Evolutionary conservation across 2,888 invertebrate species (phyloP).

Genomic region (Stenodera caucasica): DNA sequence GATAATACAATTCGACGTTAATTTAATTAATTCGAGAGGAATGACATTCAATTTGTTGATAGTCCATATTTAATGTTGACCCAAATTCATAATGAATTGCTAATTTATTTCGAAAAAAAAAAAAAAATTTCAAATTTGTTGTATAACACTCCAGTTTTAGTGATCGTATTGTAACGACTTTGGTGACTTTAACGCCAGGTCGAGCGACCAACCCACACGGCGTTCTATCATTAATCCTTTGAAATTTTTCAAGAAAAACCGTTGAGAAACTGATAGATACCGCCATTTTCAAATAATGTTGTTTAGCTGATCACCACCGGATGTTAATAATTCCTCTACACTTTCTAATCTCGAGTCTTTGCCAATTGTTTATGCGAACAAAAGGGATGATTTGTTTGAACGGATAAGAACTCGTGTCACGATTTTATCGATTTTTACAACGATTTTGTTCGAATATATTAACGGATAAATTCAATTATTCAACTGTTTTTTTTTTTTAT

Average conservation of each 20-base stretch:
- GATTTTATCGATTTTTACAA: too few relatives aligned
- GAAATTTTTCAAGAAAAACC: neutral
- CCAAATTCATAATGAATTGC: too few relatives aligned
- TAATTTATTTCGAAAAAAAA: too few relatives aligned
- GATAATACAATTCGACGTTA: constrained; percentile 21
- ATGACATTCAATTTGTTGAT: constrained; percentile 24
- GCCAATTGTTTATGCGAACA: constrained; percentile 17
- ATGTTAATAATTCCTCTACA: constrained; percentile 22
- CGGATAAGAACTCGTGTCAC: constrained; percentile 19
- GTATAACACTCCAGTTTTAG: neutral
- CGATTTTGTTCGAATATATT: neutral
- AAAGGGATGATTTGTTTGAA: constrained; percentile 19
- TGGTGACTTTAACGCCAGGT: constrained; percentile 21
- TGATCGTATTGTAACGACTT: constrained; percentile 6
- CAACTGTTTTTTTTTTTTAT: too few relatives aligned
- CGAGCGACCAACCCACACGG: constrained; percentile 22
- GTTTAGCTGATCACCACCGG: constrained; percentile 15
- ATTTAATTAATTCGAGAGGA: constrained; percentile 27
- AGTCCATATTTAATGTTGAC: too few relatives aligned
- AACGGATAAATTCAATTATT: constrained; percentile 19
- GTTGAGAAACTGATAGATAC: neutral
- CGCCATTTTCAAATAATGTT: neutral
- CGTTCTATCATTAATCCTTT: constrained; percentile 22
- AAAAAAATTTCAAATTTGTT: too few relatives aligned
- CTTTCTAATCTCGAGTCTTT: constrained; percentile 2